Percentiles rank a stretch among this genome's conserved stretches.
These are phyloP conservation scores for Geopemphigus sp. DNA, from an alignment of 1,140 invertebrate species.

Conservation along the genomic window DNA sequence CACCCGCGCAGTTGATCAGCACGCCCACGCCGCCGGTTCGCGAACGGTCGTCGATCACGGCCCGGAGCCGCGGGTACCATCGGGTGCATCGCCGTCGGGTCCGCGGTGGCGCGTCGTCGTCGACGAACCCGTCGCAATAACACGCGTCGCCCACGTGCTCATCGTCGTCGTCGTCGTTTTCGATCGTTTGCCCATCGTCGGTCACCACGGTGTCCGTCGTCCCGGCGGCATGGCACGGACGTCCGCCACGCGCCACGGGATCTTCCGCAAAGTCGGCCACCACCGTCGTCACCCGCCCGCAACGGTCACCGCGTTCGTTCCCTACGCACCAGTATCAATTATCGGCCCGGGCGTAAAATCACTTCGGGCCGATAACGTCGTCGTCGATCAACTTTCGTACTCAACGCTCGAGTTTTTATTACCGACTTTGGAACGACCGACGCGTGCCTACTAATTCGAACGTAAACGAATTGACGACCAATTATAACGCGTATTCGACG, in stretches of 20 bases:
- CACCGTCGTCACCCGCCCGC: neutral
- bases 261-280: constrained; percentile 22
- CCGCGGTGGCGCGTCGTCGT: neutral
- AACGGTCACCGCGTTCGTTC: neutral
- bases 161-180: neutral
- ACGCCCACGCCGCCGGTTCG: constrained; percentile 72
- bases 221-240: too few species aligned
- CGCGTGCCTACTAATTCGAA: too few species aligned
- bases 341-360: too few species aligned
- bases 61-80: constrained; percentile 1
- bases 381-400: too few species aligned
- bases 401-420: too few species aligned
- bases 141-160: neutral
- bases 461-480: too few species aligned
- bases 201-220: too few species aligned
- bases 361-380: too few species aligned
- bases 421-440: too few species aligned
- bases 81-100: neutral
- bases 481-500: too few species aligned
- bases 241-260: neutral
- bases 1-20: constrained; percentile 93
- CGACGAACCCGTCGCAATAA: neutral
- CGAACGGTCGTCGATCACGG: neutral
- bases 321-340: neutral
- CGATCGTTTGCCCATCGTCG: neutral